phyloP scores from a whole-genome alignment of 2,797 vertebrate genomes.

The Muraenolepis orangiensis region DNA sequence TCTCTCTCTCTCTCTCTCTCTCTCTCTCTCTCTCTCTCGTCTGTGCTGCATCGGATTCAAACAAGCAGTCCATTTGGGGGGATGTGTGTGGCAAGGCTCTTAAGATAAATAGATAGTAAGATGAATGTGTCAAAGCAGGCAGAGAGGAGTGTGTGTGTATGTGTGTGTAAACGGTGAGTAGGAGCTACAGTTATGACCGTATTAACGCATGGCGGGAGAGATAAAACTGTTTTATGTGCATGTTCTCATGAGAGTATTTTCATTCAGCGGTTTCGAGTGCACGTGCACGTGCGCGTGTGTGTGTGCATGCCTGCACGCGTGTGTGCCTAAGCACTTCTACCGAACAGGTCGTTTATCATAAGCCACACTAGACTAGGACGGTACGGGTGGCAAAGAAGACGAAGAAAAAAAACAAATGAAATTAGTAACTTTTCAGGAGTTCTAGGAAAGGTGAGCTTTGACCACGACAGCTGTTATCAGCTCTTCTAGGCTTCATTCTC shows the following conservation, averaged over 20 bases:
- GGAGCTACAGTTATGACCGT: not conserved
- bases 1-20: not conserved
- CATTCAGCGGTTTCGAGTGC: not conserved
- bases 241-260: not conserved
- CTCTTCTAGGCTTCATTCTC: no score
- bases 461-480: no score
- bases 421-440: no score
- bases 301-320: not conserved
- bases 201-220: not conserved
- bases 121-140: not conserved
- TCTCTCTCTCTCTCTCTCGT: slow-evolving; percentile 5
- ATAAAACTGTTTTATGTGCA: not conserved
- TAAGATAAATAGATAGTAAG: slow-evolving; percentile 2
- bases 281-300: not conserved
- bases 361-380: no score
- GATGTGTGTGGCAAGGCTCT: not conserved
- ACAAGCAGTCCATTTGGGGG: slow-evolving; percentile 3
- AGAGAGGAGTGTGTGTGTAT: not conserved
- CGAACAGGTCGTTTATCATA: not conserved
- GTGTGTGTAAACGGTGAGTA: not conserved
- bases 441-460: no score
- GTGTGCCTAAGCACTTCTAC: not conserved
- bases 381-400: no score
- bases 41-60: slow-evolving; percentile 8
- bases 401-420: no score